phyloP scores from a whole-genome alignment of 2,797 vertebrate species.

The Acanthis flammea region DNA sequence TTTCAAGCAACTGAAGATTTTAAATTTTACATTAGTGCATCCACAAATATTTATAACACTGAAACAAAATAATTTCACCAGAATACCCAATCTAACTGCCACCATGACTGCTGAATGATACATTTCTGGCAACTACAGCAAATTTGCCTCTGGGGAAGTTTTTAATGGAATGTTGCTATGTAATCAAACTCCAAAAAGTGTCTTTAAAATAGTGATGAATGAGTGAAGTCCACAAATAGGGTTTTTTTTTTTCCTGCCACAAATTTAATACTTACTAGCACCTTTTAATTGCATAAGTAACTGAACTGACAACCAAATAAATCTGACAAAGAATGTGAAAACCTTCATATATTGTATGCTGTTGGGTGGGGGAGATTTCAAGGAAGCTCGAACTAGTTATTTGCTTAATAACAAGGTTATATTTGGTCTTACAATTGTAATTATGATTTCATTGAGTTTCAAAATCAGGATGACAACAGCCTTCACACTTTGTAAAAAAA shows the following conservation, averaged over 20 bases:
- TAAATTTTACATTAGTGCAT: background rate
- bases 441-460: conserved; percentile 30
- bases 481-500: background rate
- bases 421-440: conserved; percentile 1
- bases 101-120: conserved; percentile 20
- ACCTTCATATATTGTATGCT: background rate
- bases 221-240: background rate
- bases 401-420: conserved; percentile 49
- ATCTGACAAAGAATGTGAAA: conserved; percentile 55
- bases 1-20: conserved; percentile 13
- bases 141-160: background rate
- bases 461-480: background rate
- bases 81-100: background rate
- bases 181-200: conserved; percentile 33
- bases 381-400: conserved; percentile 20
- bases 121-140: conserved; percentile 15
- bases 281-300: conserved; percentile 43
- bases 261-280: background rate
- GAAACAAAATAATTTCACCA: background rate
- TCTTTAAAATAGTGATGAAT: conserved; percentile 46
- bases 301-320: conserved; percentile 51
- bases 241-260: background rate
- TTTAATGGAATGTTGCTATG: conserved; percentile 49
- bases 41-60: background rate
- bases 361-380: conserved; percentile 24